Percentiles rank a stretch among this genome's conserved stretches.
Evolutionary conservation across 2,113 vertebrate species (phyloP).

Genomic region (Brienomyrus longianalis): DNA sequence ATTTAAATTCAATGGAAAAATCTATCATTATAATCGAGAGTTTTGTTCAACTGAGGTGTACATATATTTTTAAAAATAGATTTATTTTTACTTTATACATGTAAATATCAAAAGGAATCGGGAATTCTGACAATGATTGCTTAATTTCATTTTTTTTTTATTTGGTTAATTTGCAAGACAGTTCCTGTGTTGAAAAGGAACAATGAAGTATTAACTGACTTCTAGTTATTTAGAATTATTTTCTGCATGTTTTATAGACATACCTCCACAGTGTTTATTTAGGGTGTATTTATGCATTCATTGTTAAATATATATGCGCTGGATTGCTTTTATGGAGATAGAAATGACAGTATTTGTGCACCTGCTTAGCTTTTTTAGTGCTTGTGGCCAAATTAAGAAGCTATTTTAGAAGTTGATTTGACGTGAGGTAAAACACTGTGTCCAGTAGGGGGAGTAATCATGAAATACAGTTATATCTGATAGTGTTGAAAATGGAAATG

Average conservation of each 20-base stretch:
- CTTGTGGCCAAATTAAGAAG: not conserved
- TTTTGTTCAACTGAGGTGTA: conserved; percentile 12
- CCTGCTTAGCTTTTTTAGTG: not conserved
- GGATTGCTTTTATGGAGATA: not conserved
- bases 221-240: not conserved
- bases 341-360: not conserved
- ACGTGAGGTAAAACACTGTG: not conserved
- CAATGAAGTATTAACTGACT: not conserved
- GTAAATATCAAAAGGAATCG: not conserved
- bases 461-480: not conserved
- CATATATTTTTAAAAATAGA: conserved; percentile 2
- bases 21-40: not conserved
- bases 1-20: not conserved
- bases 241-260: not conserved
- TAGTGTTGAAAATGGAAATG: not conserved
- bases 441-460: not conserved
- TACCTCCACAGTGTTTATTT: not conserved
- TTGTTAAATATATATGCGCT: not conserved
- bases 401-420: not conserved
- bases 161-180: not conserved
- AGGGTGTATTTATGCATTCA: not conserved
- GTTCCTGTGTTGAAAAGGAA: not conserved
- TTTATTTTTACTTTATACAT: not conserved
- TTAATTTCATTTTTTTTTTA: not conserved
- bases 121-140: not conserved